Conservation (phyloP, 1,140 invertebrate genomes). For the Maconellicoccus hirsutus region DNA sequence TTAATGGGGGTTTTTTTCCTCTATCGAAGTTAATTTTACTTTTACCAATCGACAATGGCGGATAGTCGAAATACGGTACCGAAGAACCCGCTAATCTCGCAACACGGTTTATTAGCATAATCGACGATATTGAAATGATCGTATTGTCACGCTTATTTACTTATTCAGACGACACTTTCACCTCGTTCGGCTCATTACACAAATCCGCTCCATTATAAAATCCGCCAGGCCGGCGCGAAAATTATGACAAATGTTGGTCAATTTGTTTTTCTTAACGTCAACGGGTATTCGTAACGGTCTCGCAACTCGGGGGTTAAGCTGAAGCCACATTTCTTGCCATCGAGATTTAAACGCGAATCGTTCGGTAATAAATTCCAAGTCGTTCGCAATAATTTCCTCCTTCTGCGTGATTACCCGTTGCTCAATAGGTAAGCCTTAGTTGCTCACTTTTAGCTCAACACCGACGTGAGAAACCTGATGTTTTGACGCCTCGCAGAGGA, state of each 20-base stretch:
- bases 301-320: background rate
- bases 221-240: background rate
- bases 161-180: background rate
- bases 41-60: too few relatives aligned
- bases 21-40: too few relatives aligned
- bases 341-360: background rate
- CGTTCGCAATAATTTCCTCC: too few relatives aligned
- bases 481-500: too few relatives aligned
- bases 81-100: background rate
- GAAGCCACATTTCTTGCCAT: background rate
- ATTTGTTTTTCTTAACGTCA: background rate
- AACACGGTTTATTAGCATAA: background rate
- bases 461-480: too few relatives aligned
- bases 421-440: too few relatives aligned
- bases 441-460: too few relatives aligned
- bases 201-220: background rate
- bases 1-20: too few relatives aligned
- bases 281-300: too few relatives aligned
- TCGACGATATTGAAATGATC: background rate
- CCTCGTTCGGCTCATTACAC: background rate
- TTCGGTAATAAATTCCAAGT: too few relatives aligned
- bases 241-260: constrained; percentile 3
- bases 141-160: background rate
- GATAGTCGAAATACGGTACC: too few relatives aligned
- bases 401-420: too few relatives aligned